phyloP scores from a whole-genome alignment of 2,113 vertebrate genomes.

The Lagopus muta region DNA sequence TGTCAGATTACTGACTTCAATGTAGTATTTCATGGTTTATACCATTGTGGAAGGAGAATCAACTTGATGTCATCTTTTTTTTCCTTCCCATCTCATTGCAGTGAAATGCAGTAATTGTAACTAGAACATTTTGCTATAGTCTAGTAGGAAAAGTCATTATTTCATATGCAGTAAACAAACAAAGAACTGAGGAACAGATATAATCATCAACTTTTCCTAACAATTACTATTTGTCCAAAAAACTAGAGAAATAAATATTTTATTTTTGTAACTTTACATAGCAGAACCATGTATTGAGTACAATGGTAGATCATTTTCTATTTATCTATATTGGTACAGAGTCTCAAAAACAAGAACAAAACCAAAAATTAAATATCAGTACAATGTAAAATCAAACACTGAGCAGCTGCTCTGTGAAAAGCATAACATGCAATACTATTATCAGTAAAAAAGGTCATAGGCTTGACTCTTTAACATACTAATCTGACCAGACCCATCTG shows the following conservation, averaged over 20 bases:
- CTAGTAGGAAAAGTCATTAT: background rate
- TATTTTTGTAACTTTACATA: background rate
- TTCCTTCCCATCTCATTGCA: background rate
- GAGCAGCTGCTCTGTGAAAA: conserved; percentile 25
- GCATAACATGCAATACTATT: background rate
- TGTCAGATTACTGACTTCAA: background rate
- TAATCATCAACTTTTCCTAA: background rate
- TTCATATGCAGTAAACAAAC: background rate
- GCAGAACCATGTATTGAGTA: background rate
- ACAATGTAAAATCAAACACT: background rate
- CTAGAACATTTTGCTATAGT: background rate
- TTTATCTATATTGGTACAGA: background rate
- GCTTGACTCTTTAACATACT: background rate
- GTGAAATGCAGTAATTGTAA: background rate
- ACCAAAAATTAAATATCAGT: conserved; percentile 7
- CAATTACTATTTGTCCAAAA: background rate
- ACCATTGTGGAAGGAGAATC: background rate
- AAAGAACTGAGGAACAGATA: background rate
- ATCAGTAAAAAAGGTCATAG: conserved; percentile 16
- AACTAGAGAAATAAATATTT: background rate
- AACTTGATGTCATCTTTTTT: background rate
- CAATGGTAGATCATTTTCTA: background rate
- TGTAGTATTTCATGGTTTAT: background rate
- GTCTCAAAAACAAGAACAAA: background rate
- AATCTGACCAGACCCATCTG: conserved; percentile 64